phyloP scores from a whole-genome alignment of 2,888 invertebrate genomes.

The Pheosia gnoma region DNA sequence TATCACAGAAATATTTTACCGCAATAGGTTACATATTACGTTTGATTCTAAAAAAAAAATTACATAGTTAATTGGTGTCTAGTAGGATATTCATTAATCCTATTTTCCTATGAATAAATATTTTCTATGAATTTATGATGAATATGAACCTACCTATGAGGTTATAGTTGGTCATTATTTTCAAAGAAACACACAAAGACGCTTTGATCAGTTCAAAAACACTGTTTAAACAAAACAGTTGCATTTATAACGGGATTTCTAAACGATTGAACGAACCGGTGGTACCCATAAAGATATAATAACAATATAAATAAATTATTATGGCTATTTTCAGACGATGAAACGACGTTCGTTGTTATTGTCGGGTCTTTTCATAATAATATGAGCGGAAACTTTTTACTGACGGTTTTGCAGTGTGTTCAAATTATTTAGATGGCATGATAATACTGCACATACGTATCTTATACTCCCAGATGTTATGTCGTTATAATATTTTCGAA shows the following conservation, averaged over 20 bases:
- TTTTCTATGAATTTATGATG: not conserved
- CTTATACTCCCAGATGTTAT: too few species aligned
- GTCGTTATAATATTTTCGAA: too few species aligned
- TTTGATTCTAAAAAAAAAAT: too few species aligned
- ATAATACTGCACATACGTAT: too few species aligned
- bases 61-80: too few species aligned
- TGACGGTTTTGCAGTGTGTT: not conserved
- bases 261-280: slow-evolving; percentile 50
- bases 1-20: too few species aligned
- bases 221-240: slow-evolving; percentile 16
- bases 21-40: too few species aligned
- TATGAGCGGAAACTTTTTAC: slow-evolving; percentile 1
- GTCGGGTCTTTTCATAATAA: not conserved
- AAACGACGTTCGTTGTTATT: slow-evolving; percentile 39
- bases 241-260: slow-evolving; percentile 39
- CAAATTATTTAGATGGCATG: too few species aligned
- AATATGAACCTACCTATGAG: not conserved
- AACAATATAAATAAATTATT: slow-evolving; percentile 31
- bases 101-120: not conserved
- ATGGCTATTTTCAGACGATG: slow-evolving; percentile 38
- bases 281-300: slow-evolving; percentile 42
- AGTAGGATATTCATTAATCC: not conserved
- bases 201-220: slow-evolving; percentile 12
- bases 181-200: slow-evolving; percentile 15
- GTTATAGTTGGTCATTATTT: slow-evolving; percentile 1